These are phyloP conservation scores for Mohoua ochrocephala DNA, from an alignment of 2,113 vertebrate species.

Conservation along the genomic window DNA sequence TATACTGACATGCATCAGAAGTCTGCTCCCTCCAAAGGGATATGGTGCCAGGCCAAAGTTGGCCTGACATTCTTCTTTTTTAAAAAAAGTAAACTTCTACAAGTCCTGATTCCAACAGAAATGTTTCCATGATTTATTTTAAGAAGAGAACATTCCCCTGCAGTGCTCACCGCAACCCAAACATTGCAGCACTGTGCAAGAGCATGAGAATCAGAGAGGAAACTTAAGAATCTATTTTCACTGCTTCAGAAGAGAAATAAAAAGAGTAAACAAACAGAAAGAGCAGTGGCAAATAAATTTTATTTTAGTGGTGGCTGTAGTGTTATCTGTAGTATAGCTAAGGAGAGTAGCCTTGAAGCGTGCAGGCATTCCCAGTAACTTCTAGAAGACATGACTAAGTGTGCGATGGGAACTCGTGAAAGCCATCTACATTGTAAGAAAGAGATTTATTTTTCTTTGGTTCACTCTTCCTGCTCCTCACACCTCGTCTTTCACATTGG, in stretches of 20 bases:
- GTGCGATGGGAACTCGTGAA: not conserved
- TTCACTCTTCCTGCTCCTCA: not conserved
- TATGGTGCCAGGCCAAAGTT: not conserved
- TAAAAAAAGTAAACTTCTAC: not conserved
- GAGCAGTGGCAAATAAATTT: not conserved
- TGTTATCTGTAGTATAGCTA: not conserved
- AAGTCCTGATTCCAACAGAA: constrained; percentile 40
- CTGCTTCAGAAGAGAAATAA: not conserved
- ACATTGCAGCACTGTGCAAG: constrained; percentile 23
- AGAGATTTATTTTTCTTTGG: not conserved
- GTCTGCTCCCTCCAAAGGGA: not conserved
- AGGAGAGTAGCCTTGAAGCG: not conserved
- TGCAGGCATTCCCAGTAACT: not conserved
- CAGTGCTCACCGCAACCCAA: constrained; percentile 51
- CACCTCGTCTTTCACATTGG: not conserved
- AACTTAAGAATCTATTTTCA: constrained; percentile 37
- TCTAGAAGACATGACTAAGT: not conserved
- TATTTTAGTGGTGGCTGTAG: not conserved
- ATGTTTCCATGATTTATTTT: constrained; percentile 62
- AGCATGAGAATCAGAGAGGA: constrained; percentile 42
- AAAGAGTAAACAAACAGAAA: not conserved
- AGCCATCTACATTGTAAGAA: not conserved
- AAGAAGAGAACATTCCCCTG: constrained; percentile 60
- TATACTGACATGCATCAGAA: not conserved
- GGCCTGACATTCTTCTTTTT: not conserved